Evolutionary conservation across 2,888 invertebrate genomes (phyloP), one percentile per base, ranked within the genome.

Genomic region (Mystacides longicornis): DNA sequence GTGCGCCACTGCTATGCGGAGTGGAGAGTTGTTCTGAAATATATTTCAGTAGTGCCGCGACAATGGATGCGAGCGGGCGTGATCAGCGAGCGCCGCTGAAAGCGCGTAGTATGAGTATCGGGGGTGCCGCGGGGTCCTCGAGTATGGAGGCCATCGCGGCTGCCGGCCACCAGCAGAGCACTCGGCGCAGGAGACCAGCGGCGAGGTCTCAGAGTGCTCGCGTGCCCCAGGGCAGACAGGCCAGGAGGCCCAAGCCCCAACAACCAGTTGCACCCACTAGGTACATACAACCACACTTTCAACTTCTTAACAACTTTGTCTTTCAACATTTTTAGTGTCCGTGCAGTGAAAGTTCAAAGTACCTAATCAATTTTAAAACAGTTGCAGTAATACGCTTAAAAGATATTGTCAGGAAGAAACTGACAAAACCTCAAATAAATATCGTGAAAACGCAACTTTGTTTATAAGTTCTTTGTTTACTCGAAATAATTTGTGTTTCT

Each of bases 131-230:
- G 64, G 81, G 82, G 65, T 81, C 83, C 66, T 75, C 76, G 68
- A 84, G 83, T 68, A 83, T 86, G 82, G 86, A 86, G 67, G 78
- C 79, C 43, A 71, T 81, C 52, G 76, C 78, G 45, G 74, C 75
- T 63, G 79, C 80, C 63, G 71, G 72, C 50, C 72, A 72, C 43
- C 70, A 72, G 42, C 71, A 68, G 57, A 75, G 74, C 51, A 78
- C 80, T 57, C 78, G 80, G 54, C 74, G 83, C 45, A 76, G 86
- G 14, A 73, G 83, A 54, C 86, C 86, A 1, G 87, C 88, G 18
- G 78, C 86, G n/a, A 77, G 88, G 50, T 86, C 87, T 3, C 87
- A 88, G 69, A 86, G 86, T 63, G 88, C 87, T 14, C 72, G 87
- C 55, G 80, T 86, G 63, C 81, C 85, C 51, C 82, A 85, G 56